These are phyloP conservation scores for Caenorhabditis sp. DNA, from an alignment of 2,888 invertebrate genomes.

Conservation along the genomic window DNA sequence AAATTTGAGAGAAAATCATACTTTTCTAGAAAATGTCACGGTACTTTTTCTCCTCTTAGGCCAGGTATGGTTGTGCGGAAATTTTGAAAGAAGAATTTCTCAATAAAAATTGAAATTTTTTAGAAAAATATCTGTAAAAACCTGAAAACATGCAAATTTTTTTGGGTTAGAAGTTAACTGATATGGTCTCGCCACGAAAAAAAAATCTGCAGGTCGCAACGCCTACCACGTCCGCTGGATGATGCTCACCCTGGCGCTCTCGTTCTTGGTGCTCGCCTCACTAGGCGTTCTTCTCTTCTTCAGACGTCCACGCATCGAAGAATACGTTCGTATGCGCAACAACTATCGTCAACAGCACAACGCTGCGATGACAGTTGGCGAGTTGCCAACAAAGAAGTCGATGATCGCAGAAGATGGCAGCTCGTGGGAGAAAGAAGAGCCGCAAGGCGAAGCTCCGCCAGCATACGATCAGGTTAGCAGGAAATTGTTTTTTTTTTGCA, in stretches of 20 bases:
- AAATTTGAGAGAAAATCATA: too few species aligned
- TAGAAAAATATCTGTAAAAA: too few species aligned
- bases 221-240: background rate
- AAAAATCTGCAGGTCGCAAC: too few species aligned
- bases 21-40: too few species aligned
- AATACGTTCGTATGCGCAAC: background rate
- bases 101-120: too few species aligned
- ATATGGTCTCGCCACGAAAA: too few species aligned
- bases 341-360: background rate
- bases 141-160: too few species aligned
- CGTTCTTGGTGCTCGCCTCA: background rate
- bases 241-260: background rate
- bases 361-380: background rate
- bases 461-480: constrained; percentile 41
- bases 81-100: too few species aligned
- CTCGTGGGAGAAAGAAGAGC: constrained; percentile 13
- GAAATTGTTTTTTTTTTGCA: too few species aligned
- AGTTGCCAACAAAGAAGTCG: constrained; percentile 25
- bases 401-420: constrained; percentile 20
- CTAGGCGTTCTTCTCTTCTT: background rate
- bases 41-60: too few species aligned
- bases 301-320: background rate
- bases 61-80: too few species aligned
- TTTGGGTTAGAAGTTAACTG: too few species aligned
- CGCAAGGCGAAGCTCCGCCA: constrained; percentile 42